Percentiles rank a stretch among this genome's conserved stretches.
Evolutionary conservation across 2,888 invertebrate species (phyloP).

Genomic region (Lumbricus terrestris): DNA sequence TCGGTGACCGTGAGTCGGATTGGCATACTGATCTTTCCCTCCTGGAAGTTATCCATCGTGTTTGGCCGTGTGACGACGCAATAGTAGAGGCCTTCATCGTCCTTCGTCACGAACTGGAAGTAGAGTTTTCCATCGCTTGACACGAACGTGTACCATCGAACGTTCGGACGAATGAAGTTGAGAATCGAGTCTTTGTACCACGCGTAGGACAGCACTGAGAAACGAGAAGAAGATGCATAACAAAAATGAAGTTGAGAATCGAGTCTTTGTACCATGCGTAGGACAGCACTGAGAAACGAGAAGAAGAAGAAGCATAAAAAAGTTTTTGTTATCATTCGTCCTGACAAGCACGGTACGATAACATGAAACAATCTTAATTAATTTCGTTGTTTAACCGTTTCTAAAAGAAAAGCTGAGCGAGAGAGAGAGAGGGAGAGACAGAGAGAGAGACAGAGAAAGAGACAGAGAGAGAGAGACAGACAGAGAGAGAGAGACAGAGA

Average conservation of each 20-base stretch:
- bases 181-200: conserved; percentile 85
- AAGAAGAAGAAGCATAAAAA: neutral
- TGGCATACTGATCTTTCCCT: conserved; percentile 46
- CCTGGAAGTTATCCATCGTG: conserved; percentile 43
- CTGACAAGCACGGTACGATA: no score
- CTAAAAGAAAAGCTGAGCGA: no score
- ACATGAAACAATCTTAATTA: no score
- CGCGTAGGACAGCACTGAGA: conserved; percentile 31
- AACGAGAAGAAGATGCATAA: neutral
- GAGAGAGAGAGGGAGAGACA: no score
- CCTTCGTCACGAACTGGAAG: conserved; percentile 86
- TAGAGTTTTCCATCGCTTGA: conserved; percentile 91
- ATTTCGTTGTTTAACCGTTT: no score
- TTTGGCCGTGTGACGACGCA: conserved; percentile 39
- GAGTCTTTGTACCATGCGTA: conserved; percentile 74
- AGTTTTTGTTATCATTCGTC: no score
- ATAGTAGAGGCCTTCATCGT: conserved; percentile 59
- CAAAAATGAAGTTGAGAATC: conserved; percentile 65
- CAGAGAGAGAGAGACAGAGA: no score
- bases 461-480: no score
- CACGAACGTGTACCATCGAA: conserved; percentile 77
- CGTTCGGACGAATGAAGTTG: conserved; percentile 89
- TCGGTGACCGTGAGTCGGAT: conserved; percentile 46
- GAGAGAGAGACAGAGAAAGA: no score
- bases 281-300: conserved; percentile 29